Evolutionary conservation across 2,888 invertebrate species (phyloP).

Genomic region (Isoperla grammatica): DNA sequence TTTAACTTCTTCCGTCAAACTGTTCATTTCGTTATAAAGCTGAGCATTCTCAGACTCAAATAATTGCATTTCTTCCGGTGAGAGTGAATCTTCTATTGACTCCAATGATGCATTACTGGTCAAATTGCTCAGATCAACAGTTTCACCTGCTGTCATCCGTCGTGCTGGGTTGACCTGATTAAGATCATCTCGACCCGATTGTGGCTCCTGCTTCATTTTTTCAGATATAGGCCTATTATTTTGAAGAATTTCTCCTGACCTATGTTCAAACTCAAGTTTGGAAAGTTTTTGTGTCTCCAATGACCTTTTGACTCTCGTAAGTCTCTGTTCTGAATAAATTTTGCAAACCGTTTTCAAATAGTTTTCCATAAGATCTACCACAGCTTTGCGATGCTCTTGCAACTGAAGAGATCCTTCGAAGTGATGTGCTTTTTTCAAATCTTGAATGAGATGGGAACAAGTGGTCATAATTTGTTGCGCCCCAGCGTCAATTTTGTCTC

Average conservation of each 20-base stretch:
- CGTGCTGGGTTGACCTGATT: constrained; percentile 20
- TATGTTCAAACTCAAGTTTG: constrained; percentile 51
- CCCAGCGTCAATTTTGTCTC: constrained; percentile 80
- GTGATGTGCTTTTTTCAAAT: constrained; percentile 59
- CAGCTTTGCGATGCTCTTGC: constrained; percentile 69
- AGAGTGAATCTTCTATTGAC: constrained; percentile 60
- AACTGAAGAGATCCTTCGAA: constrained; percentile 57
- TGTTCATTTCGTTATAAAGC: constrained; percentile 80
- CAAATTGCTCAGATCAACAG: background rate
- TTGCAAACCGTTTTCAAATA: constrained; percentile 83
- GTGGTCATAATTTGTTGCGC: constrained; percentile 79
- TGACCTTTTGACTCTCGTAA: constrained; percentile 77
- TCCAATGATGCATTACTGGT: constrained; percentile 20
- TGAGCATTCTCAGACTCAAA: constrained; percentile 89
- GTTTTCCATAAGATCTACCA: constrained; percentile 66
- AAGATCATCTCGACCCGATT: constrained; percentile 34
- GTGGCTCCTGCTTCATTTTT: constrained; percentile 32
- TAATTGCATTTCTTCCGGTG: constrained; percentile 85
- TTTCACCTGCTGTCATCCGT: constrained; percentile 1
- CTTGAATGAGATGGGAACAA: constrained; percentile 70
- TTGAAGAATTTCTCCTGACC: background rate
- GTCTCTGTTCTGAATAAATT: constrained; percentile 83
- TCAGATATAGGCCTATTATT: background rate
- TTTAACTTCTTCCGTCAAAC: constrained; percentile 83
- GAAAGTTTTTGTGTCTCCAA: constrained; percentile 77